Evolutionary conservation across 2,113 vertebrate species (phyloP), one percentile per base, ranked within the genome.

Genomic region (Gasterosteus aculeatus): DNA sequence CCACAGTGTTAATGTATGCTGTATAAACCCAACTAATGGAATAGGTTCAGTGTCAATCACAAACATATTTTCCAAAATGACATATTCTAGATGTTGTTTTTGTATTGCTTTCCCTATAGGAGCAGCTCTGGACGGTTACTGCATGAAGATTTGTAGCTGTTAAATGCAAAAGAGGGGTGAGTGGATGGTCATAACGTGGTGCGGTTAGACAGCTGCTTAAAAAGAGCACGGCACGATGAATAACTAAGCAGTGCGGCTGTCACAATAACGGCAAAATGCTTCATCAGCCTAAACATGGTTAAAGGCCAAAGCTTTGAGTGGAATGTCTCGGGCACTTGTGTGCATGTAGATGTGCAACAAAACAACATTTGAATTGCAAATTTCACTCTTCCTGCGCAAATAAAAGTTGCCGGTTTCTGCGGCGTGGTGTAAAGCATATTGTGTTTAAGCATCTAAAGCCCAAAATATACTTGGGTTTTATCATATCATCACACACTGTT

Each of bases 131-230:
- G 38, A 63, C 22, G 66, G 14, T 63, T 51, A 72, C 26, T 46
- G 12, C 26, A 1, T 46, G 11, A 73, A 7, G 38, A 51, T 54
- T 3, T 72, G 49, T n/a, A 58, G 39, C 39, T 51, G 42, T 29
- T 10, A n/a, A 66, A 73, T 46, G 31, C 10, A 31, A 46, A 58
- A 69, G 53, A n/a, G 26, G 51, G 31, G 15, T 76, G 71, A 69
- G 46, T 51, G 46, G 58, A 65, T 44, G 53, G 51, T 54, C 47
- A 46, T 77, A 54, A 77, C 54, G 51, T 62, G 56, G 19, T 29
- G 57, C 64, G 63, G 64, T 72, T 80, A 79, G 31, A 63, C 63
- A 59, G 47, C 65, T 86, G 67, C 69, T 76, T 63, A 29, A 26
- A 56, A n/a, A 56, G 42, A 69, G 53, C 31, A 38, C 56, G 19